Evolutionary conservation across 2,888 invertebrate genomes (phyloP).

Genomic region (Litoditis marina): DNA sequence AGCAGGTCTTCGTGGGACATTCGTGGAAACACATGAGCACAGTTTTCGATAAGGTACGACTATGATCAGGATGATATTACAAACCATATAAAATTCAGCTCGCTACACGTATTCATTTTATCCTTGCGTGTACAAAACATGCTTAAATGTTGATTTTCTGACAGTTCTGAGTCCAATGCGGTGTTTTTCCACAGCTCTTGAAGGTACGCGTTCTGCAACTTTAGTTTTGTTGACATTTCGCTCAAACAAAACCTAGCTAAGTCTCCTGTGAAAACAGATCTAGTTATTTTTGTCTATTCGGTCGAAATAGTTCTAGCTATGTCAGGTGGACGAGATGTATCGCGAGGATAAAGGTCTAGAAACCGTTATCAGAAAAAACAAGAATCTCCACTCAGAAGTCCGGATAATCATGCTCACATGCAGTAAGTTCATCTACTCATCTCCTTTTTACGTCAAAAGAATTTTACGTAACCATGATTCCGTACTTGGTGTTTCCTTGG

Average conservation of each 20-base stretch:
- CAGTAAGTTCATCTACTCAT: slow-evolving; percentile 25
- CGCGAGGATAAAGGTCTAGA: slow-evolving; percentile 49
- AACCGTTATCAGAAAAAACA: slow-evolving; percentile 50
- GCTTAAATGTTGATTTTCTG: background rate
- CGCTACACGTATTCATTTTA: background rate
- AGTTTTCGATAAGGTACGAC: slow-evolving; percentile 46
- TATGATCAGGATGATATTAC: background rate
- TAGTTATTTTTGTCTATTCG: background rate
- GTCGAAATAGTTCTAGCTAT: background rate
- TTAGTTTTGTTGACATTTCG: too few relatives aligned
- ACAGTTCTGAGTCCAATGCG: background rate
- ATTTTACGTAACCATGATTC: too few relatives aligned
- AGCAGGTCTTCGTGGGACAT: slow-evolving; percentile 53
- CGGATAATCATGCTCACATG: slow-evolving; percentile 55
- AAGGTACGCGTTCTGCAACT: too few relatives aligned
- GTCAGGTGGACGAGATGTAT: slow-evolving; percentile 29
- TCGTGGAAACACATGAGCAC: slow-evolving; percentile 53
- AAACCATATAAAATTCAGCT: background rate
- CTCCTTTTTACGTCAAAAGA: too few relatives aligned
- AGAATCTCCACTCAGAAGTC: slow-evolving; percentile 57
- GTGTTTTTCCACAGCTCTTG: background rate
- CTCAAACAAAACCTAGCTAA: too few relatives aligned
- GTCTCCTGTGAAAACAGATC: background rate
- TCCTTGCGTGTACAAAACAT: too few relatives aligned
- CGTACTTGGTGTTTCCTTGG: too few relatives aligned